These are phyloP conservation scores for Aphidius colemani DNA, from an alignment of 2,888 invertebrate genomes.

Conservation along the genomic window DNA sequence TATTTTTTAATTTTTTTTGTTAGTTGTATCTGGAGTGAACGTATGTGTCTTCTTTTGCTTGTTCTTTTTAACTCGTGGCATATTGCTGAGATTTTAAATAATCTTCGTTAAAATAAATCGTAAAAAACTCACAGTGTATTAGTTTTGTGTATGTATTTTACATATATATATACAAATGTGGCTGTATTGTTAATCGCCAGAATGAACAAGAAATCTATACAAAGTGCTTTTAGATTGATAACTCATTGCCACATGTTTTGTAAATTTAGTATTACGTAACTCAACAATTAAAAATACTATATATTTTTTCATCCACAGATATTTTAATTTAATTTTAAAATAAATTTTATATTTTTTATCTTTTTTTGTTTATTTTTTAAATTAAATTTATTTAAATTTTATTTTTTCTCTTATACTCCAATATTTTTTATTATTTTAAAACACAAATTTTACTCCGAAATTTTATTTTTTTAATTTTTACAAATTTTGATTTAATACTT, in stretches of 20 bases:
- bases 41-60: conserved; percentile 17
- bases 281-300: neutral
- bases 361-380: neutral
- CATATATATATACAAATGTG: too few relatives aligned
- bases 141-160: too few relatives aligned
- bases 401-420: too few relatives aligned
- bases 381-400: neutral
- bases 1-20: conserved; percentile 12
- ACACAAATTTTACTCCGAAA: too few relatives aligned
- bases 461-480: too few relatives aligned
- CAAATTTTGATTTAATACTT: too few relatives aligned
- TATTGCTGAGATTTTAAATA: conserved; percentile 22
- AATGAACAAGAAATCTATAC: conserved; percentile 18
- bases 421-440: too few relatives aligned
- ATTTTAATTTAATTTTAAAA: neutral
- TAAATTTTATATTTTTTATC: neutral
- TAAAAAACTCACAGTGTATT: conserved; percentile 25
- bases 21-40: neutral
- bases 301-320: too few relatives aligned
- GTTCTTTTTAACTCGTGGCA: conserved; percentile 8
- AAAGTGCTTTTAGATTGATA: conserved; percentile 24
- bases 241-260: conserved; percentile 30
- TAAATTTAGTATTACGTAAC: conserved; percentile 20
- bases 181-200: conserved; percentile 18
- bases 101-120: conserved; percentile 30